These are phyloP conservation scores for Eilema caniola DNA, from an alignment of 2,888 invertebrate genomes.

Conservation along the genomic window DNA sequence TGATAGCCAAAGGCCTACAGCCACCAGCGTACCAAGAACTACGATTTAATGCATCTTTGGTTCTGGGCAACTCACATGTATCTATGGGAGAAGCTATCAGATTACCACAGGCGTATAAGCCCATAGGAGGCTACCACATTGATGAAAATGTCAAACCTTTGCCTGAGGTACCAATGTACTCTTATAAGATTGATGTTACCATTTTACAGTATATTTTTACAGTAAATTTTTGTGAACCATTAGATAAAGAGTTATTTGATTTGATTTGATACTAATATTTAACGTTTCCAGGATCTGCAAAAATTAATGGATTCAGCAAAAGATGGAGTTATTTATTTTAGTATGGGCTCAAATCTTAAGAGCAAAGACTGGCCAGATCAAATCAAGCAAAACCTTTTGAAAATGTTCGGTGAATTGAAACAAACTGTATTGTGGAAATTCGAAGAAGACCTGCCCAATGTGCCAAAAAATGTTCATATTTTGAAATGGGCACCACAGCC, in stretches of 20 bases:
- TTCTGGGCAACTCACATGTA: slow-evolving; percentile 62
- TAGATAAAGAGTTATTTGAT: no score
- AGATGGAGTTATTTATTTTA: slow-evolving; percentile 74
- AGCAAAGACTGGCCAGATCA: slow-evolving; percentile 61
- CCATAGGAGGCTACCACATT: slow-evolving; percentile 65
- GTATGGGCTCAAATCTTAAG: slow-evolving; percentile 71
- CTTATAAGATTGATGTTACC: no score
- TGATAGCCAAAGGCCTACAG: slow-evolving; percentile 46
- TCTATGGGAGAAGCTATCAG: slow-evolving; percentile 49
- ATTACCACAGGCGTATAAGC: slow-evolving; percentile 60
- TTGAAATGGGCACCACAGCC: slow-evolving; percentile 73
- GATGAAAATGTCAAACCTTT: slow-evolving; percentile 56
- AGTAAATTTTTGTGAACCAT: no score
- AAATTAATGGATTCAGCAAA: slow-evolving; percentile 64
- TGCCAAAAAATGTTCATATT: slow-evolving; percentile 73
- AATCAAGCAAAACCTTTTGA: slow-evolving; percentile 57
- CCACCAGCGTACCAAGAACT: slow-evolving; percentile 52
- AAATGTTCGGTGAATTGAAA: slow-evolving; percentile 69
- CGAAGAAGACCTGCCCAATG: slow-evolving; percentile 62
- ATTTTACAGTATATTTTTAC: no score
- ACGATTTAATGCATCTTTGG: slow-evolving; percentile 57
- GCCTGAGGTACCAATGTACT: slow-evolving; percentile 53
- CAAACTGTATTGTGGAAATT: slow-evolving; percentile 81
- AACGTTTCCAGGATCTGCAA: slow-evolving; percentile 61
- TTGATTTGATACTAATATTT: no score